phyloP scores from a whole-genome alignment of 2,113 vertebrate genomes.

The Grammomys surdaster region DNA sequence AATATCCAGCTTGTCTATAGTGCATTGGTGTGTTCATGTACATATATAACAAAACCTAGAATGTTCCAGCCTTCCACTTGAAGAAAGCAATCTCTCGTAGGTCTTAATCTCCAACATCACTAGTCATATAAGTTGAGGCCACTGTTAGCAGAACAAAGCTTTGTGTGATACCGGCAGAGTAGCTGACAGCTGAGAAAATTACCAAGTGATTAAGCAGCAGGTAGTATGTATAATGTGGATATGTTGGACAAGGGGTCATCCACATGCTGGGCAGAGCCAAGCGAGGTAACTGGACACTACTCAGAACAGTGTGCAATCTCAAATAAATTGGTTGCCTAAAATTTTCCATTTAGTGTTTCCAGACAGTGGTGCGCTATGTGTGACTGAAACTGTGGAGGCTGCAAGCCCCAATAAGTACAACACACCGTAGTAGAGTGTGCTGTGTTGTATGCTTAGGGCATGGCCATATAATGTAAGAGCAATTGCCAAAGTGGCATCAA shows the following conservation, averaged over 20 bases:
- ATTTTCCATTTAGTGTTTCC: not conserved
- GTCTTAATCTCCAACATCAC: not conserved
- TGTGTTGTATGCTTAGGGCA: not conserved
- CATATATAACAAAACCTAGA: not conserved
- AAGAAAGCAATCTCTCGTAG: not conserved
- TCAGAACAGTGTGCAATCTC: not conserved
- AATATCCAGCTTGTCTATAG: too few species aligned
- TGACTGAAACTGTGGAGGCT: not conserved
- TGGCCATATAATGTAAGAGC: not conserved
- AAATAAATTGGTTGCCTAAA: not conserved
- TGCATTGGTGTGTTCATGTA: too few species aligned
- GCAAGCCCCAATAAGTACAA: not conserved
- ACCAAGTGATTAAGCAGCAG: not conserved
- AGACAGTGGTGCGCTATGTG: not conserved
- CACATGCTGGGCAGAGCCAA: not conserved
- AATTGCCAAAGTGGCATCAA: not conserved
- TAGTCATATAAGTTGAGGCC: not conserved
- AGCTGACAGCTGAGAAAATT: not conserved
- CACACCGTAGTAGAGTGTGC: not conserved
- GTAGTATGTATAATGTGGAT: not conserved
- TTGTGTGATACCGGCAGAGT: not conserved
- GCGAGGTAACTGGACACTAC: not conserved
- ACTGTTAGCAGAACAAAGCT: not conserved
- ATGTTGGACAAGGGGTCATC: not conserved
- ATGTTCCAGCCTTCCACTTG: not conserved